These are phyloP conservation scores for Panulirus ornatus DNA, from an alignment of 1,140 invertebrate genomes.

Conservation along the genomic window DNA sequence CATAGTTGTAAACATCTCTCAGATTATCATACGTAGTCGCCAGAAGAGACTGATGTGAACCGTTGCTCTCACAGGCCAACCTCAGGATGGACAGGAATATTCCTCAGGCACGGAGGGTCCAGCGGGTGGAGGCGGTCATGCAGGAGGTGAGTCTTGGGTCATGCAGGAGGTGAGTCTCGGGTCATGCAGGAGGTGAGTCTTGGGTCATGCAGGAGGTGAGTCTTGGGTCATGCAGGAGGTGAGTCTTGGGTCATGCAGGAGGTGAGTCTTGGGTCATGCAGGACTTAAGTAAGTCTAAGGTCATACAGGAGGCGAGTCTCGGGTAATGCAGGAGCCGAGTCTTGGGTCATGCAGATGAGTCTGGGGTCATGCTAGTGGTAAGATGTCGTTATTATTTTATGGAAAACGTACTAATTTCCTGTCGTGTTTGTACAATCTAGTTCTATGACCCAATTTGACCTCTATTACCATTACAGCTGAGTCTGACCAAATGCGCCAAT, in stretches of 20 bases:
- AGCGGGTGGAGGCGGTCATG: constrained; percentile 93
- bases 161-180: neutral
- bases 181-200: neutral
- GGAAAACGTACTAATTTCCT: no score
- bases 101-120: constrained; percentile 85
- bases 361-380: neutral
- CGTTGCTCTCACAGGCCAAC: constrained; percentile 24
- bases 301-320: constrained; percentile 84
- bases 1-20: no score
- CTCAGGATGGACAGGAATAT: constrained; percentile 92
- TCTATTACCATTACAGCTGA: constrained; percentile 83
- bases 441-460: no score
- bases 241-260: neutral
- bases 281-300: no score
- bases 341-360: neutral
- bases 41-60: no score
- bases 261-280: no score
- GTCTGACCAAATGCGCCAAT: constrained; percentile 90
- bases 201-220: neutral
- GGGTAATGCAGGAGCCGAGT: neutral
- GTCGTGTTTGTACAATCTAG: no score
- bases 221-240: neutral
- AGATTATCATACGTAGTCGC: no score
- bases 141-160: constrained; percentile 80
- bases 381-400: no score